These are phyloP conservation scores for Corydoras maculifer DNA, from an alignment of 2,113 vertebrate genomes.

Conservation along the genomic window DNA sequence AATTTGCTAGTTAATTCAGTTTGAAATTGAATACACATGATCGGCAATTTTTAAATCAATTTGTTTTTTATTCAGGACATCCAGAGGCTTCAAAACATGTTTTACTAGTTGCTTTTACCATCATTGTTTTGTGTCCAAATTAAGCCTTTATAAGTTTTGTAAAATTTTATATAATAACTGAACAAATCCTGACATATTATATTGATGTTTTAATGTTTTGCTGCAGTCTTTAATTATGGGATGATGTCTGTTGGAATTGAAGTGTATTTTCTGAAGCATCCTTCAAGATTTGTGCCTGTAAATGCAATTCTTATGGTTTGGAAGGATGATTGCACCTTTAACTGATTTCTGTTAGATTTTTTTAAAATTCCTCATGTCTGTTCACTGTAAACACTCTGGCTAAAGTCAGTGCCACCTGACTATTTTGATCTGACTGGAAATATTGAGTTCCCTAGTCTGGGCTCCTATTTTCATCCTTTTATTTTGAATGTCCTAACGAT, in stretches of 20 bases:
- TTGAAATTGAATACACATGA: no score
- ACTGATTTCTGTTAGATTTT: background rate
- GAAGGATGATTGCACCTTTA: background rate
- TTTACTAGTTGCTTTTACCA: background rate
- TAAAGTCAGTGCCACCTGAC: background rate
- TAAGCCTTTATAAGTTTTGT: background rate
- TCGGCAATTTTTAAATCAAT: no score
- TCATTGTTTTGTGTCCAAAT: no score
- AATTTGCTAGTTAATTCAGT: no score
- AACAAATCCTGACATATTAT: no score
- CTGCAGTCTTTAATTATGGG: no score
- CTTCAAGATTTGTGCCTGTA: no score
- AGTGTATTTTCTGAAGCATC: no score
- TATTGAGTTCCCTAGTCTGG: constrained; percentile 35
- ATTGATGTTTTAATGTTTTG: no score
- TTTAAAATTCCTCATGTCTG: constrained; percentile 2
- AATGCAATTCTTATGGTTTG: background rate
- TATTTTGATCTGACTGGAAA: constrained; percentile 17
- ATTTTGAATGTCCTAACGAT: background rate
- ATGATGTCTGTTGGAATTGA: no score
- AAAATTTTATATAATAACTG: background rate
- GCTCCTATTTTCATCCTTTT: background rate
- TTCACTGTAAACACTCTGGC: constrained; percentile 20
- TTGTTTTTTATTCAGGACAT: background rate
- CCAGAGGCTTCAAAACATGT: background rate